Evolutionary conservation across 2,113 vertebrate genomes (phyloP).

Genomic region (Coreoperca whiteheadi): DNA sequence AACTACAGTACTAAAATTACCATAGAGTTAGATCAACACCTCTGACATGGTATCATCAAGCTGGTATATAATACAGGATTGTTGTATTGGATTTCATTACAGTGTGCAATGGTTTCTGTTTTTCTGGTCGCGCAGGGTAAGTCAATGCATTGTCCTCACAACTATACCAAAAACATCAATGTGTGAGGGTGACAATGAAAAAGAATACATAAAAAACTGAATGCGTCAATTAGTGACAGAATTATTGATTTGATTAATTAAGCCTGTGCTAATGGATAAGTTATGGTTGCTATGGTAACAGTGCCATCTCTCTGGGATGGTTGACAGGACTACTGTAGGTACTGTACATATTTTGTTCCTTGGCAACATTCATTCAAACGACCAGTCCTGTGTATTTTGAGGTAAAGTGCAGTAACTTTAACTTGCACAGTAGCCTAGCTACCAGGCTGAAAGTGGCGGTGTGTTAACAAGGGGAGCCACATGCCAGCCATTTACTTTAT

Average conservation of each 20-base stretch:
- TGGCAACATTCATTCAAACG: no score
- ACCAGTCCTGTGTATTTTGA: background rate
- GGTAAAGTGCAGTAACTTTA: background rate
- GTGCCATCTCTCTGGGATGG: conserved; percentile 1
- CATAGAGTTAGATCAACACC: no score
- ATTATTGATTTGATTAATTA: conserved; percentile 17
- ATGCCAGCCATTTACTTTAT: background rate
- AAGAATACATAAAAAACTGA: background rate
- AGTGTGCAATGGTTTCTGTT: background rate
- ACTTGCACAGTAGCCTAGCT: no score
- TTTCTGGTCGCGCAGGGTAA: background rate
- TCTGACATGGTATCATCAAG: background rate
- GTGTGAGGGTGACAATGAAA: background rate
- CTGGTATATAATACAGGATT: background rate
- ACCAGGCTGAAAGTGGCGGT: background rate
- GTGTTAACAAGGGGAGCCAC: background rate
- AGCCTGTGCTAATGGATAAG: conserved; percentile 1
- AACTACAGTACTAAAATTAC: background rate
- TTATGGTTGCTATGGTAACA: conserved; percentile 58
- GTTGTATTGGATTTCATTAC: background rate
- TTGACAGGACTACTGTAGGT: no score
- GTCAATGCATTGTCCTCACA: background rate
- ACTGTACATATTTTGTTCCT: no score
- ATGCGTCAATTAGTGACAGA: background rate
- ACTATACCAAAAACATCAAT: background rate